Percentiles rank a stretch among this genome's conserved stretches.
These are phyloP conservation scores for Camponotus fellah DNA, from an alignment of 2,888 invertebrate species.

Conservation along the genomic window DNA sequence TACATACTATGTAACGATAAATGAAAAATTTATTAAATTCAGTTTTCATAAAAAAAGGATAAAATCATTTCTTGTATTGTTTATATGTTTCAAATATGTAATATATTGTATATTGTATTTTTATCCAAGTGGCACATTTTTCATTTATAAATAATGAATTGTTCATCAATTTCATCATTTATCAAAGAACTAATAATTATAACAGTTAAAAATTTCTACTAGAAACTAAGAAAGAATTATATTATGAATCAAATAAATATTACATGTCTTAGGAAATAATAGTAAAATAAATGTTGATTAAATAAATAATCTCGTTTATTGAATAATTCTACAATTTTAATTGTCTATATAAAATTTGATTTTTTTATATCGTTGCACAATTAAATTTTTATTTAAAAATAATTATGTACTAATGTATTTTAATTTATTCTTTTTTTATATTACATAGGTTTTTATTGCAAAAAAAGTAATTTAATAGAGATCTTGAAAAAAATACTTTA, in stretches of 20 bases:
- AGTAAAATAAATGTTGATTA: neutral
- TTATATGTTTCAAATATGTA: constrained; percentile 79
- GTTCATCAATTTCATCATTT: too few relatives aligned
- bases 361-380: too few relatives aligned
- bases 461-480: neutral
- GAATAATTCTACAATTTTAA: neutral
- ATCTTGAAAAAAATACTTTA: neutral
- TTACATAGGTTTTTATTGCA: neutral
- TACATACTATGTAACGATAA: constrained; percentile 61
- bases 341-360: too few relatives aligned
- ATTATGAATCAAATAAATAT: neutral
- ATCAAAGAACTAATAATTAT: neutral
- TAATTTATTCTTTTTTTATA: neutral
- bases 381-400: too few relatives aligned
- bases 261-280: neutral
- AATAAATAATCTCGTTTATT: neutral
- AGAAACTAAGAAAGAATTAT: neutral
- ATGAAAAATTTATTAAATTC: constrained; percentile 42
- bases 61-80: constrained; percentile 81
- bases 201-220: neutral
- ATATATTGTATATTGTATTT: constrained; percentile 74
- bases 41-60: constrained; percentile 51
- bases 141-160: too few relatives aligned
- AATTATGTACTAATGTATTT: neutral
- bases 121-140: neutral